phyloP scores from a whole-genome alignment of 1,140 invertebrate genomes.

The Episyrphus balteatus region DNA sequence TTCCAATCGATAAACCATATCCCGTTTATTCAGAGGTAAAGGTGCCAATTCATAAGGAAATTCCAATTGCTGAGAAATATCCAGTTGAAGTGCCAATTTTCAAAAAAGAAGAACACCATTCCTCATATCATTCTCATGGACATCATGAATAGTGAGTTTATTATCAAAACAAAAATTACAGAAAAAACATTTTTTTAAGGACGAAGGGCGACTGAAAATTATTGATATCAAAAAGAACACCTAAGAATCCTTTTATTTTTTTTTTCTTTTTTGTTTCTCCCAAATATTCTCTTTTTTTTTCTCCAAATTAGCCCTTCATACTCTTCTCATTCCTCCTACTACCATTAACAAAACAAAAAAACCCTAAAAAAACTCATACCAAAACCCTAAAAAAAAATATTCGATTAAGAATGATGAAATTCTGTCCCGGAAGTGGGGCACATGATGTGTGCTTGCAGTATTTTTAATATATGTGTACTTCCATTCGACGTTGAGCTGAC shows the following conservation, averaged over 20 bases:
- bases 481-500: slow-evolving; percentile 26
- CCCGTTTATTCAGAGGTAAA: slow-evolving; percentile 62
- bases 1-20: slow-evolving; percentile 67
- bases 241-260: slow-evolving; percentile 21
- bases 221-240: slow-evolving; percentile 8
- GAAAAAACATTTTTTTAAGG: slow-evolving; percentile 12
- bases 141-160: slow-evolving; percentile 14
- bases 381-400: too few species aligned
- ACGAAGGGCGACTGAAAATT: neutral
- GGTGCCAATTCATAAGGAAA: slow-evolving; percentile 60
- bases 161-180: slow-evolving; percentile 4
- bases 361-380: too few species aligned
- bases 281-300: too few species aligned
- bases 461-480: slow-evolving; percentile 21
- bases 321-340: too few species aligned
- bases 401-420: slow-evolving; percentile 16
- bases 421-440: slow-evolving; percentile 10
- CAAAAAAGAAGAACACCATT: slow-evolving; percentile 35
- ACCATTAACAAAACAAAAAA: too few species aligned
- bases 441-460: slow-evolving; percentile 6
- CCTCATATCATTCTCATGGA: slow-evolving; percentile 23
- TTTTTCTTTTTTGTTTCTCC: too few species aligned
- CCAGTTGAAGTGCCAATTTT: slow-evolving; percentile 52
- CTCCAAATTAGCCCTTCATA: too few species aligned
- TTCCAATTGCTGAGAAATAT: slow-evolving; percentile 61